Evolutionary conservation across 2,113 vertebrate species (phyloP), one percentile per base, ranked within the genome.

Genomic region (Centrocercus urophasianus): DNA sequence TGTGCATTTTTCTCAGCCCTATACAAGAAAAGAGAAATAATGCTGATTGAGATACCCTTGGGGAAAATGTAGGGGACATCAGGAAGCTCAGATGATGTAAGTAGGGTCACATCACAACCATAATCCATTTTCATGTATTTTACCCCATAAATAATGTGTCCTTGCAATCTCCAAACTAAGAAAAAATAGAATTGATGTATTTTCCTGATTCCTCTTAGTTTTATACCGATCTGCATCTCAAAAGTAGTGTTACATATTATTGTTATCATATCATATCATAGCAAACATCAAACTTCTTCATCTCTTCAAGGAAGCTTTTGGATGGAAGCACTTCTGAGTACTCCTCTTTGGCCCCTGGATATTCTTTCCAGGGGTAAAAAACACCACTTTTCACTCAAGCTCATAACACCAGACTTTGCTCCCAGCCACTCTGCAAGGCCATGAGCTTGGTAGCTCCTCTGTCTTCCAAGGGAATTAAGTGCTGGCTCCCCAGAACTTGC

Each of bases 341-440:
- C 22, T 56, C 30, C 19, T 19, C 13, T 20, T 66, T 19, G 21
- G 28, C 42, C 12, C 28, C 40, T 20, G 19, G 38, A 17, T 11
- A 57, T 11, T 18, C 63, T 19, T 28, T 42, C 18, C 27, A 15
- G 38, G 63, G 38, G 8, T 27, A 64, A 42, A 27, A 42, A 42
- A 17, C 27, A 66, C 12, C 28, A 21, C 28, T 32, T 43, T 28
- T 42, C 18, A 21, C 19, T 43, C 2, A 13, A 43, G 28, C 6
- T 42, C 40, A 19, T 43, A 42, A 66, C 28, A 21, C 4, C 8
- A 43, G 8, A 10, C 28, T 20, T 50, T 50, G 15, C 1, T 32
- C 52, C 52, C 42, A 59, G 0, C 5, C 27, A 13, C 24, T 9
- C 3, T 66, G 30, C 3, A 1, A 7, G 24, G 18, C n/a, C 3